Evolutionary conservation across 2,888 invertebrate species (phyloP), one percentile per base, ranked within the genome.

Genomic region (Oxystoma pomonae): DNA sequence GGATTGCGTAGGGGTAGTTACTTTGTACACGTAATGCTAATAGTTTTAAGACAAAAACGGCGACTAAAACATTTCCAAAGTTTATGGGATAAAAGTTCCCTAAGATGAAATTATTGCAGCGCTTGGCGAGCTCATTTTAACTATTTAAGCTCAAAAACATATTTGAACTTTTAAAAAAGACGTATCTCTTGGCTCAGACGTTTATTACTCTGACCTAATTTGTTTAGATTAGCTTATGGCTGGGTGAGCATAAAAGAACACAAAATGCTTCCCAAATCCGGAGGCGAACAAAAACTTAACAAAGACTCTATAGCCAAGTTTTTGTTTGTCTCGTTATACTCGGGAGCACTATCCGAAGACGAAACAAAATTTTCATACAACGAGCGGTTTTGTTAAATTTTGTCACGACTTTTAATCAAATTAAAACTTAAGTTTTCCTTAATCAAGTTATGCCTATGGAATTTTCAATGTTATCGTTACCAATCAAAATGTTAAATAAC

Each of bases 151-250:
- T 35, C 35, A 35, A 35, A 35, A 35, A 35, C 35, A 35, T 35
- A 35, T 35, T 35, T 35, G 35, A 35, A 35, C 35, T 35, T 35
- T 35, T 35, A 35, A 35, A 35, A 35, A 35, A 3, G 35, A 35
- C 35, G 35, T 12, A 53, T 53, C 53, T 19, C 19, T 53, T 53
- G 17, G 17, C 17, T 53, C 7, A 53, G 53, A 53, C 53, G 16
- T 53, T 53, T 53, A 53, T 16, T 53, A 53, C 19, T 53, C n/a
- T 53, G 53, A 53, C 53, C 53, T 53, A 53, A 53, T 53, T 53
- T 53, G 53, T 19, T 53, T 53, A 53, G 19, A 53, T 53, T 19
- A 53, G 16, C 16, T 53, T 19, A 53, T 53, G n/a, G 53, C 19
- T 53, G 53, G 53, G 16, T 53, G n/a, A 53, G 53, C 53, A 53